Base-by-base conservation (phyloP, 2,888 invertebrate species). In the Dasysyrphus tricinctus region DNA sequence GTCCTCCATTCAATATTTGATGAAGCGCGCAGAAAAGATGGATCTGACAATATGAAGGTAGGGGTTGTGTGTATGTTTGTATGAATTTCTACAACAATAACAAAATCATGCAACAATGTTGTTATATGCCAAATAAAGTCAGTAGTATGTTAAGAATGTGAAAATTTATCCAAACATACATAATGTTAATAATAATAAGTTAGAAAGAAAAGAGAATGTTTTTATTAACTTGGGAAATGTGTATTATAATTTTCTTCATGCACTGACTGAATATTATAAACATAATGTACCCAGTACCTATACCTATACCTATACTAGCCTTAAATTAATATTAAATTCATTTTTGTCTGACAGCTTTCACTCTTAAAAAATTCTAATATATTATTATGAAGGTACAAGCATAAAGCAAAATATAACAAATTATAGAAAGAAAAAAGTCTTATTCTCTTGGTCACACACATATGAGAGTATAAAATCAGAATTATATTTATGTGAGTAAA, bases 271-370 rank as follows among this genome's bases (percentile, higher is more conserved):
- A 34, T 29, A 14, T 61, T 24, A 24, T 24, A 24, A 24, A 29
- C 14, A 14, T 39, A 49, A 24, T 24, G 3, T n/a, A 24, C 1
- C 24, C 24, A 1, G 12, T 51, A 24, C 24, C 6, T 59, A n/a
- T n/a, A 34, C 59, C 44, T 44, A 24, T 24, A 24, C 11, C 47
- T n/a, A 24, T 29, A 34, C 42, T 65, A 65, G 54, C 51, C 54
- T 75, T 65, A 72, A 51, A 81, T 80, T 77, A 85, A 85, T 85
- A 85, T 85, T 77, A 85, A 84, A 85, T 85, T 85, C 69, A 81
- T 77, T 81, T 80, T 77, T 63, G 80, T 57, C 85, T 85, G 85
- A 85, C 85, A 85, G 85, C 85, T 69, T 85, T 85, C 85, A 85
- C 77, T 85, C 81, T 69, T 69, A 59, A 61, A 70, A 77, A 81